Percentiles rank a stretch among this genome's conserved stretches.
phyloP scores from a whole-genome alignment of 2,797 vertebrate genomes.

The Characodon lateralis region DNA sequence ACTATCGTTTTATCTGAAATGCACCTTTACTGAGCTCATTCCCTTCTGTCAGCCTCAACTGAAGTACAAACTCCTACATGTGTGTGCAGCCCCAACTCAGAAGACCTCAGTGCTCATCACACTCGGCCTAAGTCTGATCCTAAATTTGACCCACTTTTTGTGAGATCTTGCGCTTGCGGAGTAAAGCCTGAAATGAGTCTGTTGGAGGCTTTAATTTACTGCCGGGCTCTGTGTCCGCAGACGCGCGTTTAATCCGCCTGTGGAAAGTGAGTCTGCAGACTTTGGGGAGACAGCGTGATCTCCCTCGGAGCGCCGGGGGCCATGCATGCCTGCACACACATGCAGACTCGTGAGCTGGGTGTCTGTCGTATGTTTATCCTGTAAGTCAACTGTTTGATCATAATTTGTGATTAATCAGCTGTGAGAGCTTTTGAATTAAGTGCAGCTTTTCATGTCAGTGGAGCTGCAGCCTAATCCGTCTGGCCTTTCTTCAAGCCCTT shows the following conservation, averaged over 20 bases:
- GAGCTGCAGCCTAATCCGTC: constrained; percentile 63
- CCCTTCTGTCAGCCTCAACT: neutral
- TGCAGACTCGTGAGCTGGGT: constrained; percentile 46
- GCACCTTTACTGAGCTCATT: constrained; percentile 35
- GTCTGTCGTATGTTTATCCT: constrained; percentile 68
- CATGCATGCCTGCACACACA: constrained; percentile 34
- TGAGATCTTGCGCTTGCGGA: neutral
- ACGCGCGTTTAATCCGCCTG: constrained; percentile 66
- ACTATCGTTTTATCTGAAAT: neutral
- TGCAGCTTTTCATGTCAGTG: constrained; percentile 62
- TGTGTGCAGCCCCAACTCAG: neutral
- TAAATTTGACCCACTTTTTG: constrained; percentile 3
- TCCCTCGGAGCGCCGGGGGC: neutral
- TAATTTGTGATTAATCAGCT: constrained; percentile 71
- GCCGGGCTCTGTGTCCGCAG: constrained; percentile 38
- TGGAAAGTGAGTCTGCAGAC: constrained; percentile 66
- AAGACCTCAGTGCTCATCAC: neutral
- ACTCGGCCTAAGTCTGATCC: neutral
- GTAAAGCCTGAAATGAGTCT: neutral
- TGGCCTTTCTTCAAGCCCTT: constrained; percentile 53
- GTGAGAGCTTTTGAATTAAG: constrained; percentile 62
- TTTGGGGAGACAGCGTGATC: constrained; percentile 53
- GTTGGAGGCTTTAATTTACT: constrained; percentile 58
- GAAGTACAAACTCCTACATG: constrained; percentile 15
- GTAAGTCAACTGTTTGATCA: constrained; percentile 74